Evolutionary conservation across 2,113 vertebrate species (phyloP).

Genomic region (Rhizomys pruinosus): DNA sequence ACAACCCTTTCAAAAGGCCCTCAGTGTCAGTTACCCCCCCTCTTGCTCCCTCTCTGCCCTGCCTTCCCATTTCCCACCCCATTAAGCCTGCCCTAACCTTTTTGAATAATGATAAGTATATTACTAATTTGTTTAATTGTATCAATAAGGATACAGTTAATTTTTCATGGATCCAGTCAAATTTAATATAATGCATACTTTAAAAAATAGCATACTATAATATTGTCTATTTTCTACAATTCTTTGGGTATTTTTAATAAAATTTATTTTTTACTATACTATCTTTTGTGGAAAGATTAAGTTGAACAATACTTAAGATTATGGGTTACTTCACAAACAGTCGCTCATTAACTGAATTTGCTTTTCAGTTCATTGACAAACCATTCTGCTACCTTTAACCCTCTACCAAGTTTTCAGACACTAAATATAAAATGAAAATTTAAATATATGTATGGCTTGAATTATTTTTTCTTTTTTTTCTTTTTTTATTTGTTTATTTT

Average conservation of each 20-base stretch:
- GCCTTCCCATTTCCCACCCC: no score
- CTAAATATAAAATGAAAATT: not conserved
- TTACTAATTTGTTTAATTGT: constrained; percentile 17
- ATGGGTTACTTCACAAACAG: not conserved
- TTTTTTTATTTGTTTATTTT: no score
- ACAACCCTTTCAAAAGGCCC: no score
- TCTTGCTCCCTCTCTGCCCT: no score
- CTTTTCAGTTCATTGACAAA: not conserved
- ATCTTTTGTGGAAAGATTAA: no score
- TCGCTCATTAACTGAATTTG: not conserved
- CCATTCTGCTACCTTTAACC: not conserved
- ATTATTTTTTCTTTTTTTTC: no score
- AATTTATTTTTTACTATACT: not conserved
- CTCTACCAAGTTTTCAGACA: not conserved
- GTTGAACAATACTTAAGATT: not conserved
- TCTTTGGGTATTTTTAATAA: not conserved
- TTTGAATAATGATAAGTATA: not conserved
- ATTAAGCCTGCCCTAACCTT: not conserved
- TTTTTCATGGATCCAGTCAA: not conserved
- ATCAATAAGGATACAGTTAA: not conserved
- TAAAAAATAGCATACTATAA: not conserved
- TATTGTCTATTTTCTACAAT: not conserved
- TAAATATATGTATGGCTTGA: not conserved
- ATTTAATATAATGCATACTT: not conserved
- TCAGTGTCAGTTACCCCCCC: no score